Evolutionary conservation across 2,113 vertebrate genomes (phyloP).

Genomic region (Pleuronectes platessa): DNA sequence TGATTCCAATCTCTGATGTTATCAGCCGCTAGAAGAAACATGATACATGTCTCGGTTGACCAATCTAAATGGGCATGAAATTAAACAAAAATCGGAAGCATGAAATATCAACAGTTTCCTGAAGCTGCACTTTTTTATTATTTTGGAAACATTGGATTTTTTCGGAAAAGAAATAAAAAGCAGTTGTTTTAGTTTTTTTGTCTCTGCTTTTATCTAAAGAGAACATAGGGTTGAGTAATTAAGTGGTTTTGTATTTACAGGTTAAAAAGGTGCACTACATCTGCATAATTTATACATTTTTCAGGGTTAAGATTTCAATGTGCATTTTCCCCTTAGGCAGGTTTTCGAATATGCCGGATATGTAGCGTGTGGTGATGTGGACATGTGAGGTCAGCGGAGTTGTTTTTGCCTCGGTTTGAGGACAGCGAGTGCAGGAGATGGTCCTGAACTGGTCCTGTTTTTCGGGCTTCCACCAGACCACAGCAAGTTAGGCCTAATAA

Average conservation of each 20-base stretch:
- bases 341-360: not conserved
- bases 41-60: constrained; percentile 66
- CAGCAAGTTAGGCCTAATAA: constrained; percentile 83
- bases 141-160: constrained; percentile 51
- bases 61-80: constrained; percentile 71
- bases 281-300: not conserved
- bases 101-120: constrained; percentile 57
- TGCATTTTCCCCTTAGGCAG: not conserved
- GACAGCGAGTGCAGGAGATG: constrained; percentile 44
- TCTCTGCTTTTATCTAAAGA: not conserved
- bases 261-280: not conserved
- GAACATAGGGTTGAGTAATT: constrained; percentile 12
- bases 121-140: constrained; percentile 33
- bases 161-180: not conserved
- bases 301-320: not conserved
- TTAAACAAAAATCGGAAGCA: constrained; percentile 66
- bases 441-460: constrained; percentile 54
- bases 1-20: constrained; percentile 76
- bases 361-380: not conserved
- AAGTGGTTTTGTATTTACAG: not conserved
- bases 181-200: not conserved
- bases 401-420: constrained; percentile 33
- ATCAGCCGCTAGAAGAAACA: constrained; percentile 68
- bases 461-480: constrained; percentile 74
- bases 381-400: constrained; percentile 17